phyloP scores from a whole-genome alignment of 2,113 vertebrate genomes.

The Strix uralensis region DNA sequence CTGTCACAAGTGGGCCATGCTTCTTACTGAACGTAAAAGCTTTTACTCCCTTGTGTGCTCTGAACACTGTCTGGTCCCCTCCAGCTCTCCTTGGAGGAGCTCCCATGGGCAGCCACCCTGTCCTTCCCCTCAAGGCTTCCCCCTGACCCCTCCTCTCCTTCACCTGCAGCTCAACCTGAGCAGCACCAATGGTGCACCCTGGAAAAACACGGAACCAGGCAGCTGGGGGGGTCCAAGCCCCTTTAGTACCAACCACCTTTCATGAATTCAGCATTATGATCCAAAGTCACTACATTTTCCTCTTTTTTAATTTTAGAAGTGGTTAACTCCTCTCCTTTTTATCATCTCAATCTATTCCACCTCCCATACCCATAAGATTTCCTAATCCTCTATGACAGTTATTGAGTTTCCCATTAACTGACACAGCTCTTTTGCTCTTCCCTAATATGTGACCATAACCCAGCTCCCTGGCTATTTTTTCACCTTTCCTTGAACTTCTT shows the following conservation, averaged over 20 bases:
- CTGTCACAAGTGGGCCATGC: conserved; percentile 73
- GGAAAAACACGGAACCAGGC: not conserved
- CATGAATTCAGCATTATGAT: not conserved
- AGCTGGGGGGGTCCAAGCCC: not conserved
- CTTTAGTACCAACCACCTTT: not conserved
- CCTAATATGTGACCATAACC: not conserved
- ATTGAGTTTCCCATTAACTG: not conserved
- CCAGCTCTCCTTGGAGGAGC: conserved; percentile 50
- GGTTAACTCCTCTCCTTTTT: not conserved
- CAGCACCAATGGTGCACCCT: conserved; percentile 64
- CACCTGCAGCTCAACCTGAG: conserved; percentile 68
- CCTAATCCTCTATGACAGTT: not conserved
- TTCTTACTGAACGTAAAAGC: conserved; percentile 72
- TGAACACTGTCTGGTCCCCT: conserved; percentile 70
- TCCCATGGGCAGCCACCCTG: not conserved
- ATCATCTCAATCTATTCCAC: not conserved
- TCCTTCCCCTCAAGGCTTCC: conserved; percentile 66
- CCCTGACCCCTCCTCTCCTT: conserved; percentile 66
- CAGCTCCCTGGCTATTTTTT: not conserved
- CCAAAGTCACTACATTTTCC: not conserved
- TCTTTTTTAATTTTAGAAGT: conserved; percentile 4
- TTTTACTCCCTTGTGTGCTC: conserved; percentile 71
- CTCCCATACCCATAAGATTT: not conserved
- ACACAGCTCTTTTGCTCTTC: not conserved
- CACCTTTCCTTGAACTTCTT: not conserved